phyloP scores from a whole-genome alignment of 2,888 invertebrate species.

The Oscheius sp. region DNA sequence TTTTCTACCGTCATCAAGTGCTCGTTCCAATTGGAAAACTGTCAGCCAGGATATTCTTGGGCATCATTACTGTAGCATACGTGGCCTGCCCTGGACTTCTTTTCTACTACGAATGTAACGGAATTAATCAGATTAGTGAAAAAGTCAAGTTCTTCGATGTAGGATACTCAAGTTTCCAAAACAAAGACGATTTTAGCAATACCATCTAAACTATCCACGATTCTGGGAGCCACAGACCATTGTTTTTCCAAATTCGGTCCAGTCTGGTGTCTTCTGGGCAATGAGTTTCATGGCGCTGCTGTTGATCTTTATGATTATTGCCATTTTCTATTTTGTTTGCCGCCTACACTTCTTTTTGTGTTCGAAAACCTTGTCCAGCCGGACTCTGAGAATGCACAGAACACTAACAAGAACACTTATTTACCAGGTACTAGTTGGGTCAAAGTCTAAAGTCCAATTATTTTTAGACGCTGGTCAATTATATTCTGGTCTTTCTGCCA shows the following conservation, averaged over 20 bases:
- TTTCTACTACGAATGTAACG: conserved; percentile 19
- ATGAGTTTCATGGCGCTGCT: conserved; percentile 17
- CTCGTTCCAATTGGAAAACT: background rate
- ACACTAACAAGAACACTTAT: conserved; percentile 5
- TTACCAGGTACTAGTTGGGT: conserved; percentile 9
- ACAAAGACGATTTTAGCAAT: background rate
- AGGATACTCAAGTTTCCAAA: background rate
- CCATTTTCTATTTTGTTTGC: conserved; percentile 18
- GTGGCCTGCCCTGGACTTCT: conserved; percentile 8
- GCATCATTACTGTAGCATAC: background rate
- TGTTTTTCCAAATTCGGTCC: conserved; percentile 18
- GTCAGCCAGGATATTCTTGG: conserved; percentile 7
- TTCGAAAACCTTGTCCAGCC: background rate
- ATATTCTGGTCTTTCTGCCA: conserved; percentile 25
- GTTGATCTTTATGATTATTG: conserved; percentile 12
- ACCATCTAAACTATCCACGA: conserved; percentile 14
- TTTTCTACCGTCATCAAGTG: conserved; percentile 30
- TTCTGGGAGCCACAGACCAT: conserved; percentile 26
- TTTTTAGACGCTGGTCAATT: conserved; percentile 27
- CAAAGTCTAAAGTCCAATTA: background rate
- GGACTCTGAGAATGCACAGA: conserved; percentile 18
- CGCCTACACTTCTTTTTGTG: background rate
- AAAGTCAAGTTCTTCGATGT: conserved; percentile 4
- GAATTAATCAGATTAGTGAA: conserved; percentile 8
- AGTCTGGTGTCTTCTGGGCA: conserved; percentile 11